phyloP scores from a whole-genome alignment of 2,888 invertebrate species.

The Beris chalybata region DNA sequence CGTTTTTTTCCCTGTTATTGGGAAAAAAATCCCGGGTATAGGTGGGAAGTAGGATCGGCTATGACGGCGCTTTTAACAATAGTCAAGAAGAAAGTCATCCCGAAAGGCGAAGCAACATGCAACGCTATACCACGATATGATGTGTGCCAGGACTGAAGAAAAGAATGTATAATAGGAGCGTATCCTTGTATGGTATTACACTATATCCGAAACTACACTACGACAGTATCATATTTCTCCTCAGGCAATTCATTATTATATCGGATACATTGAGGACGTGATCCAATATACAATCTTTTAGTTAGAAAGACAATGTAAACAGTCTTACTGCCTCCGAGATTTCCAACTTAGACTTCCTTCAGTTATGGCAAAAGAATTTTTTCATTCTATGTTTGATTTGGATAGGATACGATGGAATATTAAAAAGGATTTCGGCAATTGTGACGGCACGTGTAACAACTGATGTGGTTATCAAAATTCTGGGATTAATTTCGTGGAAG shows the following conservation, averaged over 20 bases:
- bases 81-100: conserved; percentile 26
- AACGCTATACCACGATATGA: not conserved
- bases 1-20: not conserved
- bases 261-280: conserved; percentile 45
- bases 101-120: conserved; percentile 11
- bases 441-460: not conserved
- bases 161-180: not conserved
- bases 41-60: not conserved
- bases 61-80: conserved; percentile 14
- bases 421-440: conserved; percentile 4
- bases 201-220: conserved; percentile 11
- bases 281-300: conserved; percentile 44
- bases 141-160: not conserved
- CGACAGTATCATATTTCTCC: conserved; percentile 31
- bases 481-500: not conserved
- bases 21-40: not conserved
- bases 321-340: conserved; percentile 13
- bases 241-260: conserved; percentile 43
- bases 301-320: conserved; percentile 36
- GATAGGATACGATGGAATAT: conserved; percentile 18
- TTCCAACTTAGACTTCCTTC: conserved; percentile 7
- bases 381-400: conserved; percentile 14
- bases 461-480: not conserved
- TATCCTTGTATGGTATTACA: not conserved
- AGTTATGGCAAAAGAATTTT: not conserved